Conservation (phyloP, 2,113 vertebrate species). For the Notothenia coriiceps region DNA sequence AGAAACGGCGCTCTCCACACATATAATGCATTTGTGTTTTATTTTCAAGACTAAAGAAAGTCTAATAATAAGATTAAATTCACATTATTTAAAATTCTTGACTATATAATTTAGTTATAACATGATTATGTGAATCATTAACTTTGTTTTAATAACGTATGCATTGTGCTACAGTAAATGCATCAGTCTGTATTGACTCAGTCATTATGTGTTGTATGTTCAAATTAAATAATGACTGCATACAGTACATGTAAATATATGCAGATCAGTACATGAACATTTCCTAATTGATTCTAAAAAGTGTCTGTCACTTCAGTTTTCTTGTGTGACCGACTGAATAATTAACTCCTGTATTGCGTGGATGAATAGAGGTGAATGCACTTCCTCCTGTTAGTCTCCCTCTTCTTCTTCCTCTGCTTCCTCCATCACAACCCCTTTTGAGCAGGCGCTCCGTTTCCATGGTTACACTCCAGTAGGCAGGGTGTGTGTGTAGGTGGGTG, state of each 20-base stretch:
- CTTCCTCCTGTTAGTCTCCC: slow-evolving; percentile 43
- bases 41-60: no score
- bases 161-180: neutral
- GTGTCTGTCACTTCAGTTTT: neutral
- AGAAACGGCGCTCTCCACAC: no score
- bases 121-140: no score
- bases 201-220: neutral
- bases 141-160: neutral
- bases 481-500: slow-evolving; percentile 58
- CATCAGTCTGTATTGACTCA: neutral
- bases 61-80: no score
- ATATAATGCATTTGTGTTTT: no score
- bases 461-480: slow-evolving; percentile 71
- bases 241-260: neutral
- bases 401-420: slow-evolving; percentile 36
- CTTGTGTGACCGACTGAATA: slow-evolving; percentile 32
- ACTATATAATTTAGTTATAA: no score
- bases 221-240: neutral
- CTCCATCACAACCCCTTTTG: slow-evolving; percentile 63
- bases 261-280: no score
- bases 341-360: slow-evolving; percentile 17
- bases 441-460: slow-evolving; percentile 77
- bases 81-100: no score
- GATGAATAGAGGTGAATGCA: slow-evolving; percentile 39
- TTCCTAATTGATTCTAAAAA: neutral